Base-by-base conservation (phyloP, 2,888 invertebrate genomes). In the Plemyria rubiginata region DNA sequence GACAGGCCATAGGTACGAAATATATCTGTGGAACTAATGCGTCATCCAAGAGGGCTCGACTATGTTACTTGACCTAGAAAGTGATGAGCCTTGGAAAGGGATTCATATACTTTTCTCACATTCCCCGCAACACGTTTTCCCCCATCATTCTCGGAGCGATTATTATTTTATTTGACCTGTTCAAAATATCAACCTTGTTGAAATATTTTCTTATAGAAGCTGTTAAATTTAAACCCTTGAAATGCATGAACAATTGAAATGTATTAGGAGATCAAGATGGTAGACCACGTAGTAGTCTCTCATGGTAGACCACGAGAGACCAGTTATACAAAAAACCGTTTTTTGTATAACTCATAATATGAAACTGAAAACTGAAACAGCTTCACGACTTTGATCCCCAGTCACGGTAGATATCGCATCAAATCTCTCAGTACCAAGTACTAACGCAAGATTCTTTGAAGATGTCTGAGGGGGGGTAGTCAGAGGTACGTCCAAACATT, bases 31-130 rank as follows among this genome's bases (percentile, higher is more conserved):
- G 45, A 56, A 54, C 54, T 64, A 60, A 60, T 60, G 60, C 64
- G 53, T 64, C 60, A 60, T 54, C 57, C 51, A 45, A 45, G 48
- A 56, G 43, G 46, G 49, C 56, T 60, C 60, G 64, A 54, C 55
- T 60, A 60, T 51, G 54, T 65, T 58, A 57, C 65, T 65, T 65
- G 65, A 58, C 65, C 65, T 61, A 60, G 57, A 65, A 60, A 65
- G 41, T 54, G 65, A 57, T 57, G 57, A 57, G 57, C 50, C 54
- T 41, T 53, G 64, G 29, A 51, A 51, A 60, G 49, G 41, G 61
- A 60, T 65, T 60, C 45, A 60, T 56, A 64, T 64, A 56, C 60
- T 56, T 63, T 43, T 38, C 53, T 56, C 49, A 59, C 59, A 63
- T 60, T 64, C 48, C 43, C 22, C 28, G 12, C 48, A 56, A 48